Base-by-base conservation (phyloP, 2,113 vertebrate species). In the Electrona antarctica region DNA sequence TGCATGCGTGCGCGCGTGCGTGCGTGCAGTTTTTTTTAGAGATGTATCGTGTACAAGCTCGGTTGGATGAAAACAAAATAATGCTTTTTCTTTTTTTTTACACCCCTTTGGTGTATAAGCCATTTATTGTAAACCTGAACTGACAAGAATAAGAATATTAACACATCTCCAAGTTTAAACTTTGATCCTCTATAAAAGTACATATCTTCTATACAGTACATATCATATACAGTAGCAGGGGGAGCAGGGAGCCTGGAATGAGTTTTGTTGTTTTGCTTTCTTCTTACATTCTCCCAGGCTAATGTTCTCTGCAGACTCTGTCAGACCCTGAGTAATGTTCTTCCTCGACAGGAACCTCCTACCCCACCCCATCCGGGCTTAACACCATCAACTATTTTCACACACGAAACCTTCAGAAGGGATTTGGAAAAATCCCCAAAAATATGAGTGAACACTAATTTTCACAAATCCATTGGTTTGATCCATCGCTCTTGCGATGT, bases 381-480 rank as follows among this genome's bases (percentile, higher is more conserved):
- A 52, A 78, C 65, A 55, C 55, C 69, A 83, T 80, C 67, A 71
- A 70, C 74, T 80, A 81, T 79, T 21, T 21, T 78, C 73, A 82
- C 60, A 72, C 69, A 61, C 45, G 60, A 63, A 57, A 69, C 67
- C 48, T 67, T 72, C 15, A 73, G 52, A 74, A 55, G 45, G 46
- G 12, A 60, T 49, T 83, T 75, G 62, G 9, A 59, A 7, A 72
- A 76, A 74, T 60, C 50, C 59, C 1, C 15, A 61, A 76, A 67
- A 51, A 64, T 63, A 41, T 41, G 33, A 76, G 10, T 70, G 7
- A 57, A 55, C 33, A 73, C 61, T 54, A 69, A 74, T 58, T 75
- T 52, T 54, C 56, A 73, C 60, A 69, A 49, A 74, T 68, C 52
- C 55, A 68, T 13, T 14, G 48, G 48, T 54, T 67, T 68, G 28